A percentile compares a stretch with the other conserved stretches of the same genome.
phyloP scores from a whole-genome alignment of 2,888 invertebrate species.

The Antitype chi region DNA sequence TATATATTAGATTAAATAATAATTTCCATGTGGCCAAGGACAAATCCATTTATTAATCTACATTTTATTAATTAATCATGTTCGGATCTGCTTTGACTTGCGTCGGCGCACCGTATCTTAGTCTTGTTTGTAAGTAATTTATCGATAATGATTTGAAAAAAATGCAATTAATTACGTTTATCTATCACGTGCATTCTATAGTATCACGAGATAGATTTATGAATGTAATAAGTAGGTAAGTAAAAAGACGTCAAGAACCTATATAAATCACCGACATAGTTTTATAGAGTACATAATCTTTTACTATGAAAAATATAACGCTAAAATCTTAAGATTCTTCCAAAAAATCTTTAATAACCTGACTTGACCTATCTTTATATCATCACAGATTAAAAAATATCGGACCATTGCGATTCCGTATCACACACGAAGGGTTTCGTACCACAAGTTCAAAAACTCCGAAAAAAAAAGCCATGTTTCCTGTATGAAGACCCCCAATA shows the following conservation, averaged over 20 bases:
- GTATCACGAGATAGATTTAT: slow-evolving; percentile 33
- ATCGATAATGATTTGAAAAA: slow-evolving; percentile 5
- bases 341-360: neutral
- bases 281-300: neutral
- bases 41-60: neutral
- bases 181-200: slow-evolving; percentile 26
- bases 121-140: slow-evolving; percentile 19
- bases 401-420: too few relatives aligned
- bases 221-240: slow-evolving; percentile 19
- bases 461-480: too few relatives aligned
- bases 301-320: neutral
- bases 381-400: neutral
- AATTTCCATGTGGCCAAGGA: neutral
- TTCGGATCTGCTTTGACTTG: slow-evolving; percentile 6
- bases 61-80: slow-evolving; percentile 21
- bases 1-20: neutral
- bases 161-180: slow-evolving; percentile 36
- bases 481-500: too few relatives aligned
- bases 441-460: too few relatives aligned
- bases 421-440: too few relatives aligned
- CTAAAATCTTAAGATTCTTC: neutral
- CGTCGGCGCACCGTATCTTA: slow-evolving; percentile 7
- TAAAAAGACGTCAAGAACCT: slow-evolving; percentile 1
- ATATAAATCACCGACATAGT: neutral
- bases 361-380: neutral